Conservation (phyloP, 2,888 invertebrate genomes). For the Melieria omissa region DNA sequence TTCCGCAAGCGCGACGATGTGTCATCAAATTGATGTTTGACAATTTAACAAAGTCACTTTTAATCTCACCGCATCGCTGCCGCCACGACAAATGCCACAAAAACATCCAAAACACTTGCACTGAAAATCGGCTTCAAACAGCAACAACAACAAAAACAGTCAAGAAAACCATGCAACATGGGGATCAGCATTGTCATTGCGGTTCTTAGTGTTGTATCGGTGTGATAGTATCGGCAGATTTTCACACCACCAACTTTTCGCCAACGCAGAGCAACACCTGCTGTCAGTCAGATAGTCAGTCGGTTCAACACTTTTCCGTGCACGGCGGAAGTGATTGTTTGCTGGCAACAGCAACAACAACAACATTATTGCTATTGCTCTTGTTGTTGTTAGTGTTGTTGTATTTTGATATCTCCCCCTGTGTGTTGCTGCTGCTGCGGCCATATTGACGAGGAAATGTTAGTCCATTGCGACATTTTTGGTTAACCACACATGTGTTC, state of each 20-base stretch:
- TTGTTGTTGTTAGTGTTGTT: slow-evolving; percentile 4
- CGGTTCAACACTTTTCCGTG: too few species aligned
- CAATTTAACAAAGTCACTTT: slow-evolving; percentile 53
- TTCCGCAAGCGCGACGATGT: slow-evolving; percentile 8
- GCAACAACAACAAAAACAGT: slow-evolving; percentile 9
- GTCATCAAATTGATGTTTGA: slow-evolving; percentile 49
- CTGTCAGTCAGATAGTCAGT: not conserved
- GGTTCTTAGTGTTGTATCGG: not conserved
- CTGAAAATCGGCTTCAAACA: not conserved
- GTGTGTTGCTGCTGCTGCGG: not conserved
- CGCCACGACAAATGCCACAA: slow-evolving; percentile 17
- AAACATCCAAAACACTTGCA: not conserved
- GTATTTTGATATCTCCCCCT: not conserved
- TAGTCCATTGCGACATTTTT: slow-evolving; percentile 19
- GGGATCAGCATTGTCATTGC: not conserved
- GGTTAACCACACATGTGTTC: slow-evolving; percentile 25
- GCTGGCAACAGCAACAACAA: not conserved
- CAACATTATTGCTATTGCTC: not conserved
- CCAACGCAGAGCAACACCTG: too few species aligned
- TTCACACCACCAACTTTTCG: too few species aligned
- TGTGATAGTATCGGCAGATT: not conserved
- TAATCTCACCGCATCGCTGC: slow-evolving; percentile 48
- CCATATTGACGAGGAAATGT: slow-evolving; percentile 7
- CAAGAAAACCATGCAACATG: slow-evolving; percentile 11
- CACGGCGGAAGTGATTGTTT: not conserved